A percentile compares a stretch with the other conserved stretches of the same genome.
Evolutionary conservation across 2,113 vertebrate species (phyloP).

Genomic region (Hypomesus transpacificus): DNA sequence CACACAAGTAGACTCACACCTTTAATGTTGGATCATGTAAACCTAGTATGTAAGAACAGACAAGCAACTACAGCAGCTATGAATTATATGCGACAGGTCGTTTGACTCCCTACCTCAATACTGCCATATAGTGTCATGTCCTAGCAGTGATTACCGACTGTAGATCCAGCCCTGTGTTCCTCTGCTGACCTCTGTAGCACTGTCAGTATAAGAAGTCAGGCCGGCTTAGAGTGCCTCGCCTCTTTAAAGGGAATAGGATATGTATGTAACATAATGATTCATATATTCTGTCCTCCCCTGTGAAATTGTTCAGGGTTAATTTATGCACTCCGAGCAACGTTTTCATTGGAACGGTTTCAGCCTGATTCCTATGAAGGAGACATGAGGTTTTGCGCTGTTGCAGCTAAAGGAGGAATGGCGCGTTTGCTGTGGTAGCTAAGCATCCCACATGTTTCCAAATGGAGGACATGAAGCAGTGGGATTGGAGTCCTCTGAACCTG

Average conservation of each 20-base stretch:
- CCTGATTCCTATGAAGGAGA: background rate
- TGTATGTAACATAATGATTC: conserved; percentile 30
- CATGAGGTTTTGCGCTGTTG: background rate
- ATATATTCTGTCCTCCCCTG: conserved; percentile 26
- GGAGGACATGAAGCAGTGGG: background rate
- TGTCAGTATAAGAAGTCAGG: background rate
- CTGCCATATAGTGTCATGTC: no score
- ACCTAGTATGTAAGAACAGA: no score
- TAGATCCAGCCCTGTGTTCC: background rate
- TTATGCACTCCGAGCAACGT: conserved; percentile 35
- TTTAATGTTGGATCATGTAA: no score
- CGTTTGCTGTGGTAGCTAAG: no score
- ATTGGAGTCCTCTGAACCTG: background rate
- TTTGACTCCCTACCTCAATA: no score
- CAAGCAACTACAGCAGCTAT: no score
- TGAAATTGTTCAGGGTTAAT: conserved; percentile 40
- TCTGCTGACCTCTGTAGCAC: background rate
- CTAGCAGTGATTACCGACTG: no score
- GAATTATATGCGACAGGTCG: no score
- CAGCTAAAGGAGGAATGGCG: background rate
- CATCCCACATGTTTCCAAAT: background rate
- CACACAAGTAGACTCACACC: background rate
- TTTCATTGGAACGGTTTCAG: conserved; percentile 21
- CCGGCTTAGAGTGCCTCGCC: conserved; percentile 14
- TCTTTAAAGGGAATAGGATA: conserved; percentile 36